These are phyloP conservation scores for Lagorchestes hirsutus DNA, from an alignment of 2,797 vertebrate genomes.

Conservation along the genomic window DNA sequence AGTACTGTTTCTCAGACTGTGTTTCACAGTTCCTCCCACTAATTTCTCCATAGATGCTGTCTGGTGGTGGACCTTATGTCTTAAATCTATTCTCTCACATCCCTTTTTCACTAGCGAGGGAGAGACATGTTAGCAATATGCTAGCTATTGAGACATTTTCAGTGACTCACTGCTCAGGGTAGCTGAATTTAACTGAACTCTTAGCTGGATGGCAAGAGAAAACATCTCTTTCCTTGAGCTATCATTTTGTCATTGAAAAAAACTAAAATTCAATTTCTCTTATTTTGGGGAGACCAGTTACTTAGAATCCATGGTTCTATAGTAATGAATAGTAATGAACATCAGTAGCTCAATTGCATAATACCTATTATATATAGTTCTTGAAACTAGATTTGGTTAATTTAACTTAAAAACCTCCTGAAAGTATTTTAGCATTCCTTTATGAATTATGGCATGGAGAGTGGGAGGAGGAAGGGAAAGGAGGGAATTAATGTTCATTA, in stretches of 20 bases:
- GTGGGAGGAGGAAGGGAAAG: neutral
- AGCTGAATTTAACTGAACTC: slow-evolving; percentile 40
- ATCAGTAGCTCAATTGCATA: neutral
- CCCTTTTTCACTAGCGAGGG: slow-evolving; percentile 44
- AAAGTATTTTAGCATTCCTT: neutral
- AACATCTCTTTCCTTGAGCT: slow-evolving; percentile 26
- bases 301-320: neutral
- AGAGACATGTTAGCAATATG: slow-evolving; percentile 55
- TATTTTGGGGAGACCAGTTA: neutral
- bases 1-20: slow-evolving; percentile 3
- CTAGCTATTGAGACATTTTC: slow-evolving; percentile 49
- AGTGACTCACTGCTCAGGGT: neutral
- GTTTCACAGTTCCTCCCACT: neutral
- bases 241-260: slow-evolving; percentile 46
- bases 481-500: neutral
- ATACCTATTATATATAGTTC: neutral
- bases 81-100: slow-evolving; percentile 33
- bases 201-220: slow-evolving; percentile 35
- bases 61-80: slow-evolving; percentile 24
- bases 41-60: slow-evolving; percentile 25
- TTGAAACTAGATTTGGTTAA: neutral
- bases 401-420: neutral
- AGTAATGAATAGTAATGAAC: neutral
- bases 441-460: neutral
- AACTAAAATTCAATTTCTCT: slow-evolving; percentile 31